Base-by-base conservation (phyloP, 2,888 invertebrate genomes). In the Steinernema hermaphroditum region DNA sequence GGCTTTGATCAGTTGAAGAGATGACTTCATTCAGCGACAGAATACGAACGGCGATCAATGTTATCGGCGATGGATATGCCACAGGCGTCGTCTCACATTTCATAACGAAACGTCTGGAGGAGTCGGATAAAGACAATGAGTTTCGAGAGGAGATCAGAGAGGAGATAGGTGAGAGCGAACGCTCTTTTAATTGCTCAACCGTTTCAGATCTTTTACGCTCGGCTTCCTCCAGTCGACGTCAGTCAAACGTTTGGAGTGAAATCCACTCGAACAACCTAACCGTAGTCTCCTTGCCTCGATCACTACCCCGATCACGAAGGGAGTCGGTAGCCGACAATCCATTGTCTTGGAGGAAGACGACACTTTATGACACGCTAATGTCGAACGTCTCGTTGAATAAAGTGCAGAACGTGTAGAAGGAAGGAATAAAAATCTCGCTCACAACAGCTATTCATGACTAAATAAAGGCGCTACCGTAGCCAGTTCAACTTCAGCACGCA, bases 21-120 rank as follows among this genome's bases (percentile, higher is more conserved):
- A 16, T 2, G 9, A 19, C 24, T 2, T 16, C 2, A 74, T 81
- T 19, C 72, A 85, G 85, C 57, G 85, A 85, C 75, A 77, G 85
- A 50, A 77, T 86, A 24, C 76, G 85, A 57, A 86, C 84, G 1
- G 79, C 81, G 9, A 80, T 86, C 46, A 85, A 85, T 70, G 83
- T 85, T 2, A 72, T 85, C 2, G 85, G 85, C 9, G 85, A 86
- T 73, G 85, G 83, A 0, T 85, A 81, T 70, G 83, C 82, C 14
- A 78, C 84, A 14, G 81, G 80, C 12, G 78, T 80, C 8, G 82
- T 85, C n/a, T 74, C 82, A 24, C 82, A 86, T 72, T 81, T 73
- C 50, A 70, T 80, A 22, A 57, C 73, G 37, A 68, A 68, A n/a
- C 72, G 72, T 34, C 75, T 86, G 37, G 80, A 83, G 49, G 77